phyloP scores from a whole-genome alignment of 2,113 vertebrate genomes.

The Notechis scutatus region DNA sequence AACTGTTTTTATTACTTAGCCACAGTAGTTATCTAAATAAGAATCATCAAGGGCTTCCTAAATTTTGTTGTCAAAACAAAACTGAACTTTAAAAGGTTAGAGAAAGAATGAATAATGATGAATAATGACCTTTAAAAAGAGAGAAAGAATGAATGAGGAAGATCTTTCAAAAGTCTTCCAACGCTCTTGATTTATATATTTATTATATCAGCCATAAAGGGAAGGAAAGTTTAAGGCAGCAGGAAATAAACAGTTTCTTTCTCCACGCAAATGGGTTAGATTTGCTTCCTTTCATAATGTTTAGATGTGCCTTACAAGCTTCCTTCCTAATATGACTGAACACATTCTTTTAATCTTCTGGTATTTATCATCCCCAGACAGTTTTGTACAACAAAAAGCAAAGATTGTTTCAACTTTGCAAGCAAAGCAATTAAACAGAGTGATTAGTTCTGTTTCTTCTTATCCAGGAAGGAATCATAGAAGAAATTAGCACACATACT shows the following conservation, averaged over 20 bases:
- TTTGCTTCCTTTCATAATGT: constrained; percentile 52
- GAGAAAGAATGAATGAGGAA: neutral
- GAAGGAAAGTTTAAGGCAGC: constrained; percentile 29
- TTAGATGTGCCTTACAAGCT: constrained; percentile 33
- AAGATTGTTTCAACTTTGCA: neutral
- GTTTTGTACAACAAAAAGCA: constrained; percentile 35
- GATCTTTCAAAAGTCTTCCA: neutral
- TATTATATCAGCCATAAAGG: constrained; percentile 44
- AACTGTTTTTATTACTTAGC: neutral
- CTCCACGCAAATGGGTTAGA: constrained; percentile 47
- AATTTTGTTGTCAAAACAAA: constrained; percentile 6
- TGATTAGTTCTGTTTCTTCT: neutral
- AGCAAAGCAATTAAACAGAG: neutral
- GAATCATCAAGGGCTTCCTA: neutral
- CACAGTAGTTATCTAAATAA: neutral
- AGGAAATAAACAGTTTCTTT: constrained; percentile 21
- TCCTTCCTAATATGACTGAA: constrained; percentile 36
- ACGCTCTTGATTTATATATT: neutral
- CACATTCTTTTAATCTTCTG: neutral
- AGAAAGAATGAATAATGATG: neutral
- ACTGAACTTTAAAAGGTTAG: neutral
- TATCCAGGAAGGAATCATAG: neutral
- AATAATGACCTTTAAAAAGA: neutral
- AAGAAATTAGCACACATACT: neutral
- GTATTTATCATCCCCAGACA: neutral